Evolutionary conservation across 30 jellyfish, hydroid and myxozoan genomes (phyloP), one percentile per base, ranked within the genome.

Genomic region (Rhopilema esculentum): DNA sequence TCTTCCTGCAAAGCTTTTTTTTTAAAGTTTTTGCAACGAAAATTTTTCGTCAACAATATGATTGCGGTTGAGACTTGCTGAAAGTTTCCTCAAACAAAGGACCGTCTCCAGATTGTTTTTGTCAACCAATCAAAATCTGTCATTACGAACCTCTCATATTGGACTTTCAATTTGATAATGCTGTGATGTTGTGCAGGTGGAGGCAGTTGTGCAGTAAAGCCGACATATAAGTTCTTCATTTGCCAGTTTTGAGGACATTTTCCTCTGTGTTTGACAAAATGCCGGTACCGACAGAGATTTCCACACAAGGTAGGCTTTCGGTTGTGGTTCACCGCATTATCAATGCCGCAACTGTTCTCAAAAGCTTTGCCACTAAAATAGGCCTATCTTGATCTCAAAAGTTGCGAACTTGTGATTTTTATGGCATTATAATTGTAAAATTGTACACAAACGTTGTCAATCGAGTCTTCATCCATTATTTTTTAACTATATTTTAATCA

Each of bases 261-360:
- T 40, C 57, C 57, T 40, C 57, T 6, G 6, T 40, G 12, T 40
- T 12, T 40, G 9, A 40, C n/a, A 78, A 78, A 30, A 78, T 78
- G 88, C 88, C 88, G 23, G 88, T 78, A 16, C 88, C 88, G 26
- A 78, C 88, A 40, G 88, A 78, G 22, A n/a, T 78, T 16, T 78
- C 88, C 30, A 24, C 88, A 8, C 78, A 64, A 78, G 88, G 88
- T 78, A 23, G 88, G 57, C 57, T 40, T 40, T 12, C 12, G 57
- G 57, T 40, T 12, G 12, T 6, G 57, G 6, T 40, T 40, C 6
- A 40, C 57, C 12, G 57, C 12, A 12, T 12, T 12, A 40, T 40
- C 12, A 40, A 40, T 2, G 57, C 9, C 57, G 6, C 12, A 40
- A 40, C 57, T 40, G 57, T 40, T 12, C 6, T 40, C 6, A 40